Evolutionary conservation across 2,888 invertebrate species (phyloP).

Genomic region (Cerceris ruficornis): DNA sequence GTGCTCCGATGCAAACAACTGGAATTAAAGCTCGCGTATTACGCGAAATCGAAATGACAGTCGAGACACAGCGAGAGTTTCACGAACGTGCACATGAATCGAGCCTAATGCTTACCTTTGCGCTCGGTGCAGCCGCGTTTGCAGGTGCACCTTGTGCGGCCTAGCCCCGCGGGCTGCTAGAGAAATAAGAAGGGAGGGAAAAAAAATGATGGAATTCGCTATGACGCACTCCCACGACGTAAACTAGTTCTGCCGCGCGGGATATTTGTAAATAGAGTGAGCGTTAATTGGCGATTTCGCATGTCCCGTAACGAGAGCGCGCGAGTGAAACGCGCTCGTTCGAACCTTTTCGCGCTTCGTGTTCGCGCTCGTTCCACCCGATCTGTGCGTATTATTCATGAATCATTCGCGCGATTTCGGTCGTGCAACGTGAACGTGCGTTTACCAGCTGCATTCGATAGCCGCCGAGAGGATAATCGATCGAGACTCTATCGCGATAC

Average conservation of each 20-base stretch:
- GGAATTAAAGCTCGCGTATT: too few relatives aligned
- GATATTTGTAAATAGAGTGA: conserved; percentile 50
- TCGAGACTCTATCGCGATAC: too few relatives aligned
- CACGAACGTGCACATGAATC: conserved; percentile 30
- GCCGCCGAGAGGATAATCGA: too few relatives aligned
- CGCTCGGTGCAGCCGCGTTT: conserved; percentile 29
- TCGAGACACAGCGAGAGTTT: neutral
- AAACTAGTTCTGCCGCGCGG: conserved; percentile 40
- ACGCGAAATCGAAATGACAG: neutral
- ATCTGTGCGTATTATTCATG: neutral
- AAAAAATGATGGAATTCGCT: conserved; percentile 57
- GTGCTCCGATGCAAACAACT: too few relatives aligned
- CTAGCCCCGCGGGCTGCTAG: conserved; percentile 34
- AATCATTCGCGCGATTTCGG: too few relatives aligned
- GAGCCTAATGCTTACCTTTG: conserved; percentile 42
- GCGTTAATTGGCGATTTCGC: conserved; percentile 37
- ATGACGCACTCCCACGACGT: conserved; percentile 58
- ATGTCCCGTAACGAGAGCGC: conserved; percentile 14
- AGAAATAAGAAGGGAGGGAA: neutral
- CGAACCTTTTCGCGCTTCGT: neutral
- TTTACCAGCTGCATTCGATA: too few relatives aligned
- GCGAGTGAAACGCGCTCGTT: neutral
- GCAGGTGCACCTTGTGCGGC: conserved; percentile 59
- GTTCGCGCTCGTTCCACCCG: neutral
- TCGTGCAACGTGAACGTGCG: too few relatives aligned